Conservation (phyloP, 2,113 vertebrate species). For the Fulmarus glacialis region DNA sequence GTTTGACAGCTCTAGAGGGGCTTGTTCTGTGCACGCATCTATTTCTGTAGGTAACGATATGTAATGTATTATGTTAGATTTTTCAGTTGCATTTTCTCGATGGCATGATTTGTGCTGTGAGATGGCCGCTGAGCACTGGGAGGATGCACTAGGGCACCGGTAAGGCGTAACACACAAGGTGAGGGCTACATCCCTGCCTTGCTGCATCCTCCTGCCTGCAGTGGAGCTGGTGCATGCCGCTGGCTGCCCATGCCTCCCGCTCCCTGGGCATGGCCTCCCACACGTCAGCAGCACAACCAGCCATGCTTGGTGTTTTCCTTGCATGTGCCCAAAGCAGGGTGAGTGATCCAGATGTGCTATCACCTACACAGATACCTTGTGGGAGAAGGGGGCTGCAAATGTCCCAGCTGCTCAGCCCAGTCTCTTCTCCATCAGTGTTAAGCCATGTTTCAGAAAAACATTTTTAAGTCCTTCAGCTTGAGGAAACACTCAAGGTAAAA, state of each 20-base stretch:
- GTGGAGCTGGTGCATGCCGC: neutral
- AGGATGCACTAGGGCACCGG: neutral
- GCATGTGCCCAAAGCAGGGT: neutral
- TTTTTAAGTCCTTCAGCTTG: neutral
- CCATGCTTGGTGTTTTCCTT: neutral
- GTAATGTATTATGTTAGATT: fast-evolving
- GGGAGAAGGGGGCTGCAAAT: neutral
- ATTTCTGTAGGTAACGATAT: neutral
- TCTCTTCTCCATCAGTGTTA: neutral
- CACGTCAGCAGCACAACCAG: neutral
- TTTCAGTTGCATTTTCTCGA: neutral
- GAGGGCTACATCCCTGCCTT: neutral
- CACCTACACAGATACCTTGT: fast-evolving
- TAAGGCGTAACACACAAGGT: fast-evolving
- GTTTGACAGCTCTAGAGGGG: neutral
- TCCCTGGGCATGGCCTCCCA: neutral
- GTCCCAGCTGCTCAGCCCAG: neutral
- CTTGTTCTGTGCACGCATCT: neutral
- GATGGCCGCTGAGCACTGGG: neutral
- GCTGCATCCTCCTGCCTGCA: neutral
- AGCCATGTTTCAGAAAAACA: neutral
- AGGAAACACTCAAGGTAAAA: neutral
- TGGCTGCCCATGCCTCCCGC: fast-evolving
- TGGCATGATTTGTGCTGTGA: neutral
- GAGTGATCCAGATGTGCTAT: fast-evolving